phyloP scores from a whole-genome alignment of 2,113 vertebrate species.

The Mus pahari region DNA sequence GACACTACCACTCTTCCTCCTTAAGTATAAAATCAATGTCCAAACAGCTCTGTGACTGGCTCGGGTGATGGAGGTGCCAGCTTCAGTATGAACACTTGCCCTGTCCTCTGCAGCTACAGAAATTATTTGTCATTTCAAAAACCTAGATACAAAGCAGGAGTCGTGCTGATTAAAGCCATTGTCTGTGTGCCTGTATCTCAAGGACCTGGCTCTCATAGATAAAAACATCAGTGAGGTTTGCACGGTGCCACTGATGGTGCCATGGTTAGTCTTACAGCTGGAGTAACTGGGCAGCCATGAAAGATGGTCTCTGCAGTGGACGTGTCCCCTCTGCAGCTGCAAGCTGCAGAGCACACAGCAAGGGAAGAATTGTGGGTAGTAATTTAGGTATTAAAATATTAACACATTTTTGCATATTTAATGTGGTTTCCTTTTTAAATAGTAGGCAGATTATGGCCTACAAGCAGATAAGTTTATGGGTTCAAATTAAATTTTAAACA shows the following conservation, averaged over 20 bases:
- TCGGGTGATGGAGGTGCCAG: slow-evolving; percentile 39
- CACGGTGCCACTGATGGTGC: background rate
- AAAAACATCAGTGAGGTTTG: background rate
- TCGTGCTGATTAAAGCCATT: slow-evolving; percentile 45
- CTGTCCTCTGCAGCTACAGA: slow-evolving; percentile 51
- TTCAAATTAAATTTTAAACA: slow-evolving; percentile 79
- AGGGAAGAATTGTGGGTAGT: slow-evolving; percentile 62
- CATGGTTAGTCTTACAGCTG: background rate
- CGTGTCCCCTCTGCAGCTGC: background rate
- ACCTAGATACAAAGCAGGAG: background rate
- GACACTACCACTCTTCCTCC: slow-evolving; percentile 30
- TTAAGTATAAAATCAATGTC: slow-evolving; percentile 69
- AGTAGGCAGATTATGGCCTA: slow-evolving; percentile 71
- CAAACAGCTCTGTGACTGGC: slow-evolving; percentile 47
- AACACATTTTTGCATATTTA: slow-evolving; percentile 68
- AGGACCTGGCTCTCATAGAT: background rate
- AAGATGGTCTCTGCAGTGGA: background rate
- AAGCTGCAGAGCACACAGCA: background rate
- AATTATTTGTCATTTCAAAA: slow-evolving; percentile 72
- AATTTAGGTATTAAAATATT: slow-evolving; percentile 74
- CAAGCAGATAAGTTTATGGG: slow-evolving; percentile 78
- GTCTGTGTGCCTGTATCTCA: slow-evolving; percentile 24
- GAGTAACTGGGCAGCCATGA: background rate
- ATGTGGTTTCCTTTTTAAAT: slow-evolving; percentile 73
- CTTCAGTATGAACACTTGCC: slow-evolving; percentile 55